Base-by-base conservation (phyloP, 2,888 invertebrate genomes). In the Morpho deidamia region DNA sequence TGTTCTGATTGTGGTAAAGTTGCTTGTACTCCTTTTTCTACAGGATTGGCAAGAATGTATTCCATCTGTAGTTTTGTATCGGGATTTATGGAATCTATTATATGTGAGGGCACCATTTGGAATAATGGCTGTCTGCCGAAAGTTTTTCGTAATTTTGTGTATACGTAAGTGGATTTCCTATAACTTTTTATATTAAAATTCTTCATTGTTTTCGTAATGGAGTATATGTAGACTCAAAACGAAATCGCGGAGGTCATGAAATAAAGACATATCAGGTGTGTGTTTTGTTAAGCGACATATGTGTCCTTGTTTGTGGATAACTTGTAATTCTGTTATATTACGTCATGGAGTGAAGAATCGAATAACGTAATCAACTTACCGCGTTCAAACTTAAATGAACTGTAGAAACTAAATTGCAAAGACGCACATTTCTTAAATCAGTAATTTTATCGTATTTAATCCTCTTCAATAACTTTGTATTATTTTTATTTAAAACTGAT, bases 61-160 rank as follows among this genome's bases (percentile, higher is more conserved):
- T 83, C 70, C 55, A 74, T 78, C 72, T 85, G 85, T 38, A 84
- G 68, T 7, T 66, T 63, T 50, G 69, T 70, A 57, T 89, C 79
- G 23, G 91, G 78, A 46, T 68, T 58, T 52, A 88, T 88, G 5
- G 85, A 81, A 63, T 87, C 86, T 34, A 88, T 58, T 50, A 88
- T 67, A 34, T 86, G 84, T 2, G 81, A 81, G 10, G 89, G 79
- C 1, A 71, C 74, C 32, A 77, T 69, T 54, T 86, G 80, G 65
- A 92, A 92, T 48, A 89, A 72, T 53, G 86, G 79, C 60, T 88
- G 83, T 42, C 78, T 84, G 1, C 92, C 92, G 59, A 91, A 92
- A 55, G 82, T 76, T 58, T 74, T 80, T 37, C 92, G 81, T 43
- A 73, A 65, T 64, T 91, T 92, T 8, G 83, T 76, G 60, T 92